Evolutionary conservation across 2,797 vertebrate genomes (phyloP).

Genomic region (Macropodus opercularis): DNA sequence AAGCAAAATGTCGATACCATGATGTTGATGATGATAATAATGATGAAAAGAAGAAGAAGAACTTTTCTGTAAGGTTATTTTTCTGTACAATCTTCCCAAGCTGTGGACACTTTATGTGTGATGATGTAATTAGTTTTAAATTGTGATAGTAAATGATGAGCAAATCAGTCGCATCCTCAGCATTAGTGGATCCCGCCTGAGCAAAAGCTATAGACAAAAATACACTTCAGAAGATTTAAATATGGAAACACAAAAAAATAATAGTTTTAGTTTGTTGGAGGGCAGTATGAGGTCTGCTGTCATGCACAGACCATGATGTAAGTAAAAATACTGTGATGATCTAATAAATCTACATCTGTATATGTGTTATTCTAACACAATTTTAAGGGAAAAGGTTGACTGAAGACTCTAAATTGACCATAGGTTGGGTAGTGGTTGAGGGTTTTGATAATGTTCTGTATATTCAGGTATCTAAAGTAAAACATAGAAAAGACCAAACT

Average conservation of each 20-base stretch:
- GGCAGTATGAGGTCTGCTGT: background rate
- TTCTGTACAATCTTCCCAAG: background rate
- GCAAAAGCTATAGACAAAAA: slow-evolving; percentile 27
- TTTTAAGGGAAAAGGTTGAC: background rate
- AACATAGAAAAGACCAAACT: slow-evolving; percentile 10
- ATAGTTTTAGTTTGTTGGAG: background rate
- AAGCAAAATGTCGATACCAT: too few species aligned
- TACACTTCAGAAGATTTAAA: slow-evolving; percentile 24
- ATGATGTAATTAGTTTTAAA: slow-evolving; percentile 12
- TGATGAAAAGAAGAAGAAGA: too few species aligned
- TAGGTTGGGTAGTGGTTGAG: too few species aligned
- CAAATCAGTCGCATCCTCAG: slow-evolving; percentile 6
- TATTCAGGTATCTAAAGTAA: slow-evolving; percentile 1
- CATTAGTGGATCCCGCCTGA: slow-evolving; percentile 15
- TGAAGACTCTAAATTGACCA: too few species aligned
- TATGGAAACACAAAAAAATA: slow-evolving; percentile 15
- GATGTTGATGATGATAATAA: too few species aligned
- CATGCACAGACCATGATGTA: background rate
- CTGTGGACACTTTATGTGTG: background rate
- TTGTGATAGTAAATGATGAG: slow-evolving; percentile 2
- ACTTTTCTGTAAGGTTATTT: background rate
- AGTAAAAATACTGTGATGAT: background rate
- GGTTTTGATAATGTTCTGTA: background rate
- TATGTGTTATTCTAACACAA: background rate
- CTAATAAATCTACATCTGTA: background rate